A percentile compares a stretch with the other conserved stretches of the same genome.
Conservation (phyloP, 2,113 vertebrate species). For the Austrofundulus limnaeus region DNA sequence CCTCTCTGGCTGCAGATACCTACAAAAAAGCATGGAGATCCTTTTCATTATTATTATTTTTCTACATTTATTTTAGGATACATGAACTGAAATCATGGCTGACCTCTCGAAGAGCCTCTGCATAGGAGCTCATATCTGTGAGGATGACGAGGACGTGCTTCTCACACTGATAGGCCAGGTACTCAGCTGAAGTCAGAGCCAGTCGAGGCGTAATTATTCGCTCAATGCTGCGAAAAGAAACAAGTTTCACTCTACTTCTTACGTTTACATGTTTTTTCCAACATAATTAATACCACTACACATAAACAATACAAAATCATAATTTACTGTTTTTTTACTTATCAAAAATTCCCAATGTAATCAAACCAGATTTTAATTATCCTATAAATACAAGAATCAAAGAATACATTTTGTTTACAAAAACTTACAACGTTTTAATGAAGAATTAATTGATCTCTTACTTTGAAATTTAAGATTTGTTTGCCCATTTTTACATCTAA, state of each 20-base stretch:
- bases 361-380: too few species aligned
- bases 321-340: too few species aligned
- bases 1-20: constrained; percentile 67
- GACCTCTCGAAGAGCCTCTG: constrained; percentile 84
- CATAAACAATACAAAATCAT: too few species aligned
- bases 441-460: too few species aligned
- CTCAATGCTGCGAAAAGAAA: constrained; percentile 73
- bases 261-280: neutral
- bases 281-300: neutral
- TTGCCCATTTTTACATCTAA: too few species aligned
- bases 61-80: neutral
- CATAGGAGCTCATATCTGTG: constrained; percentile 86
- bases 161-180: constrained; percentile 86
- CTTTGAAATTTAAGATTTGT: too few species aligned
- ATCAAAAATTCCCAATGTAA: too few species aligned
- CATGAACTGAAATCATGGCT: neutral
- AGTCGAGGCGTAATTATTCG: constrained; percentile 85
- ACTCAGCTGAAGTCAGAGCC: constrained; percentile 82
- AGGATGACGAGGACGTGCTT: constrained; percentile 85
- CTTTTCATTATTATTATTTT: neutral
- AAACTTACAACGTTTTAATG: too few species aligned
- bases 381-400: too few species aligned
- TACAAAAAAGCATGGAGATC: neutral
- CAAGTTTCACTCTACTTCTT: constrained; percentile 54
- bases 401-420: too few species aligned